Conservation (phyloP, 1,140 invertebrate genomes). For the Neodiprion lecontei region DNA sequence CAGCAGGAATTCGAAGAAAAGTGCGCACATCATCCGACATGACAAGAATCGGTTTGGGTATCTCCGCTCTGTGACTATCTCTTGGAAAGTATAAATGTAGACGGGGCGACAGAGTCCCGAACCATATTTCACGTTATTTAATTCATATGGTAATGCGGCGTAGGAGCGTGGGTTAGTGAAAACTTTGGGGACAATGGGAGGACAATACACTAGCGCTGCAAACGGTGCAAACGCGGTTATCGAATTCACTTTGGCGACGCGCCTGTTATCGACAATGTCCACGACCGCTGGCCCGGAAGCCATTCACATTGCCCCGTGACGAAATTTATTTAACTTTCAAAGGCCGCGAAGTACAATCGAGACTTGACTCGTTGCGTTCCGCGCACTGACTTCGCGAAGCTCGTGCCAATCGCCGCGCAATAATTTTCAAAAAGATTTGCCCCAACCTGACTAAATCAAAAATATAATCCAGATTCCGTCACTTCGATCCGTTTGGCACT, state of each 20-base stretch:
- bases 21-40: background rate
- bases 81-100: slow-evolving; percentile 13
- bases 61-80: background rate
- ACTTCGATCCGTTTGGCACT: background rate
- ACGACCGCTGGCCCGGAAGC: slow-evolving; percentile 55
- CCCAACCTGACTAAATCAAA: background rate
- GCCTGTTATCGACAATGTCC: slow-evolving; percentile 61
- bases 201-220: slow-evolving; percentile 44
- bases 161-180: slow-evolving; percentile 45
- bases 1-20: too few species aligned
- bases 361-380: slow-evolving; percentile 9
- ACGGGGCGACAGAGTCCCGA: slow-evolving; percentile 22
- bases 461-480: slow-evolving; percentile 1
- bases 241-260: slow-evolving; percentile 51
- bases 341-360: slow-evolving; percentile 31
- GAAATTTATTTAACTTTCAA: slow-evolving; percentile 57
- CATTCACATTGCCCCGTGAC: slow-evolving; percentile 49
- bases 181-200: slow-evolving; percentile 57
- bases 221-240: slow-evolving; percentile 51
- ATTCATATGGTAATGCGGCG: slow-evolving; percentile 60
- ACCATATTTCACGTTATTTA: slow-evolving; percentile 58
- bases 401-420: too few species aligned
- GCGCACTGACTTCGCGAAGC: background rate
- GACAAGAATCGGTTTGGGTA: background rate
- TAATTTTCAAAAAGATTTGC: too few species aligned